These are phyloP conservation scores for Vultur gryphus DNA, from an alignment of 2,797 vertebrate genomes.

Conservation along the genomic window DNA sequence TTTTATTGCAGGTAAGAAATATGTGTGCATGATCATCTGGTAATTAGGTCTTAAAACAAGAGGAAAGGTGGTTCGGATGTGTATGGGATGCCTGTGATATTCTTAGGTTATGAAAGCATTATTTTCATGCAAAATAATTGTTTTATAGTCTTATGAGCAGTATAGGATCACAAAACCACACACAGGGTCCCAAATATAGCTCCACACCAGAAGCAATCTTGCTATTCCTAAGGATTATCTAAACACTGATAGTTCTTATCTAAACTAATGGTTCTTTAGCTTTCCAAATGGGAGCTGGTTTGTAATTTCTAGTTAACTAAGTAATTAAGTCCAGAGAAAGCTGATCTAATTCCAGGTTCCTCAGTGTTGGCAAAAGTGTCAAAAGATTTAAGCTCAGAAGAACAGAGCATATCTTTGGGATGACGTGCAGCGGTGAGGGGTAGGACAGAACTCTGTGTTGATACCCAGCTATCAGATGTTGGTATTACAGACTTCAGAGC, in stretches of 20 bases:
- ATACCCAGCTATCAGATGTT: not conserved
- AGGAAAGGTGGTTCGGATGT: not conserved
- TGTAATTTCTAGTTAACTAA: not conserved
- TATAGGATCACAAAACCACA: not conserved
- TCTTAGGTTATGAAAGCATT: not conserved
- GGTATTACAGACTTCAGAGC: not conserved
- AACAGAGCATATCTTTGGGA: not conserved
- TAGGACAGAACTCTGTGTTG: not conserved
- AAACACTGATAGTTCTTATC: not conserved
- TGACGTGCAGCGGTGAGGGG: accelerated
- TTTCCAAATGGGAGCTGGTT: not conserved
- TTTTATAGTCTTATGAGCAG: not conserved
- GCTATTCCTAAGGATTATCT: not conserved
- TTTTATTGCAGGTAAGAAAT: not conserved
- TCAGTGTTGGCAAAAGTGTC: not conserved
- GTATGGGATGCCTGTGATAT: not conserved
- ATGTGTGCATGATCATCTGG: accelerated
- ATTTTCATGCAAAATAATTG: not conserved
- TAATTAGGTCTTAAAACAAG: not conserved
- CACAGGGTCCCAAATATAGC: not conserved
- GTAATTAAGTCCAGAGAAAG: not conserved
- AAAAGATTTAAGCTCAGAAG: not conserved
- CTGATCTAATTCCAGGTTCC: not conserved
- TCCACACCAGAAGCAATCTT: not conserved
- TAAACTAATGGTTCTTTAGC: not conserved